These are phyloP conservation scores for Nomia melanderi DNA, from an alignment of 1,140 invertebrate genomes.

Conservation along the genomic window DNA sequence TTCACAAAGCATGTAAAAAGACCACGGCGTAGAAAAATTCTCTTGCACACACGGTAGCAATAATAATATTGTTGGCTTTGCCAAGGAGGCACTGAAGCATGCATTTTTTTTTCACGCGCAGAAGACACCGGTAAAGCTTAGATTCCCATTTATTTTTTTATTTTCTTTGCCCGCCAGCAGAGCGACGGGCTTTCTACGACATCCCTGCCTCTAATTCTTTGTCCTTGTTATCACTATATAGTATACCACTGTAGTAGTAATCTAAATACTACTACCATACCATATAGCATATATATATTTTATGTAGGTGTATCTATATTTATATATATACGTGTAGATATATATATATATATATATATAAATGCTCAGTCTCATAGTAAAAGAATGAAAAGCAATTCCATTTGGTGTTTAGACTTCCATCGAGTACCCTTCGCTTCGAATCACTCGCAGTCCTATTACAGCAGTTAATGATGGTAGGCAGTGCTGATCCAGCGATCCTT, in stretches of 20 bases:
- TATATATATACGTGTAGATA: background rate
- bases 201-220: conserved; percentile 11
- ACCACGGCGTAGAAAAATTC: conserved; percentile 52
- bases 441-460: conserved; percentile 33
- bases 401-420: conserved; percentile 60
- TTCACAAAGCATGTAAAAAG: conserved; percentile 51
- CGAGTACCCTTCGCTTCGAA: conserved; percentile 40
- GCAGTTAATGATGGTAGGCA: conserved; percentile 43
- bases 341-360: conserved; percentile 34
- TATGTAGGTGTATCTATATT: no score
- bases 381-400: conserved; percentile 64
- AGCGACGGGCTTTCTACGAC: background rate
- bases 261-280: no score
- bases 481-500: conserved; percentile 51
- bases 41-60: conserved; percentile 17
- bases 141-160: conserved; percentile 30
- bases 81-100: conserved; percentile 49
- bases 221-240: background rate
- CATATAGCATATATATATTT: no score
- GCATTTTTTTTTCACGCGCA: conserved; percentile 40
- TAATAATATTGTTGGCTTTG: conserved; percentile 22
- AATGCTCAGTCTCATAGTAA: conserved; percentile 68
- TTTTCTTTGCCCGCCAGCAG: background rate
- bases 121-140: conserved; percentile 49
- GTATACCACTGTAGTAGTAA: no score